Base-by-base conservation (phyloP, 1,140 invertebrate species). In the Saccostrea echinata region DNA sequence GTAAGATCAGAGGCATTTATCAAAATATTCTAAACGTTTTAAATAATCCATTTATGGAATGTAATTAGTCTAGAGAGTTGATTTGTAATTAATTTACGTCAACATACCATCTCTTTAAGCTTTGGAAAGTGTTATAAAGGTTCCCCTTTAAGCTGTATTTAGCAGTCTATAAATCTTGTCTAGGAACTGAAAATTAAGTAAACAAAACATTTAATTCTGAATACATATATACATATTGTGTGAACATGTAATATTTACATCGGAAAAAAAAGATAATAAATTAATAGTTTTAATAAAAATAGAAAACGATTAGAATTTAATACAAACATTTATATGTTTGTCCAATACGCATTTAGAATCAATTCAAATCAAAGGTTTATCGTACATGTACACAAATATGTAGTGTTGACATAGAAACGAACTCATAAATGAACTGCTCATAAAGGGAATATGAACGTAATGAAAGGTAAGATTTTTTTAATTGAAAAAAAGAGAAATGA, bases 101-200 rank as follows among this genome's bases (percentile, higher is more conserved):
- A 61, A 61, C 55, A 21, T 61, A 61, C 55, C 55, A n/a, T 61
- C 16, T 61, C n/a, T 61, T n/a, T 61, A 6, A 61, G 43, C 55
- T 6, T n/a, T 61, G 18, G n/a, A 57, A 57, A 57, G 13, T 57
- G 13, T 18, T 18, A 61, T 61, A 61, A 61, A 61, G 55, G 55
- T 61, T 18, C n/a, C 55, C 18, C n/a, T 61, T n/a, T 61, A 61
- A 18, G 55, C 55, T 61, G 55, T n/a, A 61, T 61, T 61, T 61
- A 61, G 55, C 55, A 61, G n/a, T 61, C 55, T n/a, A 61, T 61
- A 61, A 61, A 61, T 61, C 55, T 61, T 61, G 18, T 61, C 53
- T 55, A 21, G 21, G 18, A 61, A 18, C 55, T 61, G 55, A 61
- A 61, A 61, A 61, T 61, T 21, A 3, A 21, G 55, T 61, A 61